Percentiles rank a stretch among this genome's conserved stretches.
These are phyloP conservation scores for Antedon bifida DNA, from an alignment of 35 echinoderm and acorn worm genomes.

Conservation along the genomic window DNA sequence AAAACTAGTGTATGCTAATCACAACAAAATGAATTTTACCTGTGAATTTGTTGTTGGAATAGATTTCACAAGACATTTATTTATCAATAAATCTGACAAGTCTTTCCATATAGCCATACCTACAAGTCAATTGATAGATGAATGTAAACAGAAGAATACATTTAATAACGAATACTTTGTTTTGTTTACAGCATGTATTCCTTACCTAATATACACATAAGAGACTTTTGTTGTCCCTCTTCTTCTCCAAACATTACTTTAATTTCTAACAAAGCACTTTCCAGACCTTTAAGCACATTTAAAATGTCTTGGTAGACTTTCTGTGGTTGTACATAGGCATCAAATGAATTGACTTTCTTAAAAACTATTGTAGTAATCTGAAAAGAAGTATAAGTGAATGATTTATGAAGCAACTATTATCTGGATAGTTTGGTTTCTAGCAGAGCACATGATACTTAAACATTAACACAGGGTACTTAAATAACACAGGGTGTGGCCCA, in stretches of 20 bases:
- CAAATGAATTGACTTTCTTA: neutral
- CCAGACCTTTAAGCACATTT: neutral
- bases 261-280: neutral
- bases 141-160: no score
- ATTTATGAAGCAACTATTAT: no score
- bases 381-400: neutral
- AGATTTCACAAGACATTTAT: constrained; percentile 1
- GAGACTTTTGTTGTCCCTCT: neutral
- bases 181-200: no score
- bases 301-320: neutral
- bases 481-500: no score
- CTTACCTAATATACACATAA: neutral
- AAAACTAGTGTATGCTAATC: no score
- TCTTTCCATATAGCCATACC: constrained; percentile 7
- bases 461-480: no score
- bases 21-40: neutral
- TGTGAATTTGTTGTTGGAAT: constrained; percentile 3
- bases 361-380: neutral
- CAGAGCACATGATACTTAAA: no score
- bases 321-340: neutral
- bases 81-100: neutral
- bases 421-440: no score
- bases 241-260: neutral
- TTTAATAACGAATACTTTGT: no score
- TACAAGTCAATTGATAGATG: no score